phyloP scores from a whole-genome alignment of 2,888 invertebrate species.

The Criorhina ranunculi region DNA sequence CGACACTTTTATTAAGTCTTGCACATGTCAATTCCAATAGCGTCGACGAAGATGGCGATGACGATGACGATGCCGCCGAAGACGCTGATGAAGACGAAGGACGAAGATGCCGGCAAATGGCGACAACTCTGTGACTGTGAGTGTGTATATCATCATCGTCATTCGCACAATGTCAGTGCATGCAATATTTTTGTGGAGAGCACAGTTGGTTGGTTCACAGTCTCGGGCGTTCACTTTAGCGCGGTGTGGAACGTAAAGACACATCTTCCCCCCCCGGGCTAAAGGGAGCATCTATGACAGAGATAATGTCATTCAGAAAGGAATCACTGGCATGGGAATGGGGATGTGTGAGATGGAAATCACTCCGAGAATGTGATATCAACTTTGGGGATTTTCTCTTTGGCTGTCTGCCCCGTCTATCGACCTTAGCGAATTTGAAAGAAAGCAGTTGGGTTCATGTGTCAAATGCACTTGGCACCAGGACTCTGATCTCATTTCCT shows the following conservation, averaged over 20 bases:
- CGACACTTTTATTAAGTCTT: constrained; percentile 76
- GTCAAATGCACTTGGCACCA: constrained; percentile 72
- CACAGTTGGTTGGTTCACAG: constrained; percentile 35
- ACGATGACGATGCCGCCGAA: constrained; percentile 9
- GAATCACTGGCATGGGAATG: constrained; percentile 48
- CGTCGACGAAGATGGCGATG: background rate
- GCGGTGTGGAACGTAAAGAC: background rate
- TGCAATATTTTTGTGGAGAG: constrained; percentile 63
- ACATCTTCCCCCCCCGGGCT: constrained; percentile 17
- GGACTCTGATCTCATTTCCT: constrained; percentile 43
- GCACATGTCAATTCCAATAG: constrained; percentile 75
- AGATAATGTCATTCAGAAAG: constrained; percentile 66
- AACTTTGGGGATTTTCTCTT: constrained; percentile 58
- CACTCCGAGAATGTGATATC: constrained; percentile 65
- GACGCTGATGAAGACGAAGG: background rate
- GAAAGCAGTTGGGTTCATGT: constrained; percentile 54
- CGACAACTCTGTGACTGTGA: constrained; percentile 22
- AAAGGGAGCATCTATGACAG: constrained; percentile 40
- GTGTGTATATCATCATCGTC: constrained; percentile 38
- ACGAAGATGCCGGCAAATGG: constrained; percentile 5
- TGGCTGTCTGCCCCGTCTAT: constrained; percentile 35
- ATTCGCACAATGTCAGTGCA: constrained; percentile 69
- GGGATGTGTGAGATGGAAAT: constrained; percentile 49
- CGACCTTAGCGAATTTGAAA: constrained; percentile 19
- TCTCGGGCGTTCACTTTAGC: constrained; percentile 38